Base-by-base conservation (phyloP, 2,113 vertebrate genomes). In the Phaethornis superciliosus region DNA sequence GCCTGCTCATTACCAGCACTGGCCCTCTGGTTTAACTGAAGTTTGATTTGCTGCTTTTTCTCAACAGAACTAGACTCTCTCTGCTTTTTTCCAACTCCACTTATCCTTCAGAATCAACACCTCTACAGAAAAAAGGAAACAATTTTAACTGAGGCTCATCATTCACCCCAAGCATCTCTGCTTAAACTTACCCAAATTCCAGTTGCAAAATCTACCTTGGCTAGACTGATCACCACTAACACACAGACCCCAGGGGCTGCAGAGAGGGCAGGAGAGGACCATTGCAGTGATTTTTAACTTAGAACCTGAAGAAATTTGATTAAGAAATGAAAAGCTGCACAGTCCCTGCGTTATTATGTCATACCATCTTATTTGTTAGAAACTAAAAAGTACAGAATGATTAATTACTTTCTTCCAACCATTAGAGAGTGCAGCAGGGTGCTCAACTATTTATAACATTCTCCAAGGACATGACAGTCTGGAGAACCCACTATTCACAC, bases 401-500 rank as follows among this genome's bases (percentile, higher is more conserved):
- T 88, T 91, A 94, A 89, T 35, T 71, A 68, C 64, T 75, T 35
- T 76, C 88, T 95, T 94, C 85, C 72, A 85, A 44, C 56, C 82
- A 81, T 88, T 33, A 95, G 11, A 90, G 85, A 94, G 82, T 64
- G 79, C 88, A 93, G 85, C 82, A 60, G 64, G 20, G 83, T 70
- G 82, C 82, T 90, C 35, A 85, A 85, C 72, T 88, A 85, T 93
- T 91, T 94, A 68, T 90, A 96, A 75, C 44, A 40, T 44, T 93
- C 88, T 90, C 80, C 90, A 91, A 94, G 85, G 90, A 83, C 85
- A 64, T 7, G 58, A 60, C 64, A 86, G 88, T 30, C 85, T 90
- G 83, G 54, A 94, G 77, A 92, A 93, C n/a, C 40, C 65, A 72
- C 82, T 79, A 17, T 71, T 95, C 93, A 79, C 70, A 88, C 11